These are phyloP conservation scores for Drosophila acutilabella DNA, from an alignment of 2,888 invertebrate genomes.

Conservation along the genomic window DNA sequence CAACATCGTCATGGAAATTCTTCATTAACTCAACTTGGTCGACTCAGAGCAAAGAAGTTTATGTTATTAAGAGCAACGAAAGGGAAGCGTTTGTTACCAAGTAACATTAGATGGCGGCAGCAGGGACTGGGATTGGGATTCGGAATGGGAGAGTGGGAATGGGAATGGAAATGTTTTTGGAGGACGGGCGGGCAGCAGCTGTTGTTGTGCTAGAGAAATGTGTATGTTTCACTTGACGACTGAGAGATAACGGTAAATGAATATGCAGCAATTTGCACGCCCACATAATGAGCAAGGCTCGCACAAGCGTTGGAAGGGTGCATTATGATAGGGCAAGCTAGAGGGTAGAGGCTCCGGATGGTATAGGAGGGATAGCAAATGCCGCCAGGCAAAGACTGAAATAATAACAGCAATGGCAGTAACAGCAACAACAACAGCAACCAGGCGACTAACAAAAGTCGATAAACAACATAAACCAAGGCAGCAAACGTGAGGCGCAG, in stretches of 20 bases:
- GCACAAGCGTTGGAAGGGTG: conserved; percentile 2
- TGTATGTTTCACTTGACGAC: conserved; percentile 77
- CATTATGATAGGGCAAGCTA: conserved; percentile 3
- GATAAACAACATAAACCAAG: conserved; percentile 79
- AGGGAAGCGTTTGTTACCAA: conserved; percentile 24
- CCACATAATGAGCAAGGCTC: conserved; percentile 73
- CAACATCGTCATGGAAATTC: conserved; percentile 80
- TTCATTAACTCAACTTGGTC: conserved; percentile 79
- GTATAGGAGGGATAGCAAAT: conserved; percentile 6
- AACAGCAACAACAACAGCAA: conserved; percentile 44
- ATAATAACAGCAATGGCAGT: conserved; percentile 63
- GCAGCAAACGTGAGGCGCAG: conserved; percentile 20
- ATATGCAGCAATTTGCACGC: conserved; percentile 81
- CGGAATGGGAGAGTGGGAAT: conserved; percentile 10
- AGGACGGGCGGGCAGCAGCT: conserved; percentile 43
- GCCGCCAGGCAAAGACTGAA: conserved; percentile 62
- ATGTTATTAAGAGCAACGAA: conserved; percentile 71
- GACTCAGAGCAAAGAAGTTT: conserved; percentile 72
- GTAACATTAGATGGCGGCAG: conserved; percentile 23
- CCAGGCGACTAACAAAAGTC: conserved; percentile 75
- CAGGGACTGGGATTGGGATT: conserved; percentile 9
- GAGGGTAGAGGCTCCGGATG: background rate
- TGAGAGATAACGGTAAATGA: conserved; percentile 80
- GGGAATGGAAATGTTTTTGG: conserved; percentile 1
- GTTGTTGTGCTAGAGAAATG: conserved; percentile 54